Evolutionary conservation across 2,797 vertebrate species (phyloP).

Genomic region (Leptoclinus maculatus): DNA sequence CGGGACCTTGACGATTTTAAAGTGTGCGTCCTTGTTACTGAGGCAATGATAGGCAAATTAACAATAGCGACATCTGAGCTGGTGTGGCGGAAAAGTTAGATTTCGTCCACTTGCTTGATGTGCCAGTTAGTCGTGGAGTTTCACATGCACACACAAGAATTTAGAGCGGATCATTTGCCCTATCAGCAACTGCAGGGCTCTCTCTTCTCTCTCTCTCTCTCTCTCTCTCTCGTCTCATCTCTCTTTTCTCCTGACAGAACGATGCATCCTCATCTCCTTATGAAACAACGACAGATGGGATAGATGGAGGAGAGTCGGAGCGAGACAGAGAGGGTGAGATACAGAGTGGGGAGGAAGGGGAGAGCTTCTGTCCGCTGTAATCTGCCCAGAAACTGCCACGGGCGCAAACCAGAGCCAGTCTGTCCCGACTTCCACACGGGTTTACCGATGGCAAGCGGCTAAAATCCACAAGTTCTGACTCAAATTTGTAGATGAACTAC

Average conservation of each 20-base stretch:
- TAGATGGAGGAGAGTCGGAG: slow-evolving; percentile 57
- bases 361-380: slow-evolving; percentile 62
- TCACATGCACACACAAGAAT: slow-evolving; percentile 33
- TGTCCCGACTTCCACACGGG: slow-evolving; percentile 39
- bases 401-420: slow-evolving; percentile 48
- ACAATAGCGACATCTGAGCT: background rate
- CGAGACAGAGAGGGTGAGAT: slow-evolving; percentile 60
- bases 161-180: slow-evolving; percentile 48
- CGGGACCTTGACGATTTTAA: background rate
- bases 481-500: background rate
- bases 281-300: slow-evolving; percentile 74
- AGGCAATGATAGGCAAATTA: background rate
- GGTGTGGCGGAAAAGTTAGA: slow-evolving; percentile 17
- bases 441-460: slow-evolving; percentile 32
- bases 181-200: slow-evolving; percentile 30
- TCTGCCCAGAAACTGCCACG: slow-evolving; percentile 80
- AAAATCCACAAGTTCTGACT: slow-evolving; percentile 10
- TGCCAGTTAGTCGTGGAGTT: slow-evolving; percentile 21
- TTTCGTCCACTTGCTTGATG: slow-evolving; percentile 6
- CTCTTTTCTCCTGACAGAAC: slow-evolving; percentile 50
- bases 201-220: too few species aligned
- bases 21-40: background rate
- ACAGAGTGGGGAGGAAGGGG: slow-evolving; percentile 56
- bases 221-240: slow-evolving; percentile 19
- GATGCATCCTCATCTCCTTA: slow-evolving; percentile 62